Percentiles rank a stretch among this genome's conserved stretches.
Conservation (phyloP, 2,797 vertebrate genomes). For the Propithecus deckenii region DNA sequence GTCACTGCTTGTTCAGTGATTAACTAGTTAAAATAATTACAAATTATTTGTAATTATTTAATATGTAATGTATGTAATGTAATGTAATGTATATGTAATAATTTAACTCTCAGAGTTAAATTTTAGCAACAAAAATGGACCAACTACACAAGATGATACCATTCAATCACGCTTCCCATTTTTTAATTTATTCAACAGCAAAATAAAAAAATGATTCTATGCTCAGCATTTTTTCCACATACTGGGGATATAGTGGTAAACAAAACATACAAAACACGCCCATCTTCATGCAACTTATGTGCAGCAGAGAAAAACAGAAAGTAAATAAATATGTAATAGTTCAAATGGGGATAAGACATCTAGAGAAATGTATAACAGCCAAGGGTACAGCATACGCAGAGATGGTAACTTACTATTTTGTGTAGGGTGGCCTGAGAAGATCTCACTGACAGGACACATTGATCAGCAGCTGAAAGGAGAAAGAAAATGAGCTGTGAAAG, state of each 20-base stretch:
- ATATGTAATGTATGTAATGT: too few relatives aligned
- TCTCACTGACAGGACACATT: background rate
- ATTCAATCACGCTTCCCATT: background rate
- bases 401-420: background rate
- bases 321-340: background rate
- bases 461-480: background rate
- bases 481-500: background rate
- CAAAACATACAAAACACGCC: background rate
- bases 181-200: conserved; percentile 7
- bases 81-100: too few relatives aligned
- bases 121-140: background rate
- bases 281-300: background rate
- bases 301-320: background rate
- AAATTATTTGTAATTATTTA: too few relatives aligned
- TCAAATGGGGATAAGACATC: background rate
- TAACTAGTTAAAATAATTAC: background rate
- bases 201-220: background rate
- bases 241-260: background rate
- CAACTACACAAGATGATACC: background rate
- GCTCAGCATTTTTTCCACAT: background rate
- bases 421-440: background rate
- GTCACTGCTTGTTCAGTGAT: background rate
- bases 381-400: background rate
- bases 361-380: background rate
- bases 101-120: background rate